Conservation (phyloP, 2,797 vertebrate species). For the Eospalax fontanierii region DNA sequence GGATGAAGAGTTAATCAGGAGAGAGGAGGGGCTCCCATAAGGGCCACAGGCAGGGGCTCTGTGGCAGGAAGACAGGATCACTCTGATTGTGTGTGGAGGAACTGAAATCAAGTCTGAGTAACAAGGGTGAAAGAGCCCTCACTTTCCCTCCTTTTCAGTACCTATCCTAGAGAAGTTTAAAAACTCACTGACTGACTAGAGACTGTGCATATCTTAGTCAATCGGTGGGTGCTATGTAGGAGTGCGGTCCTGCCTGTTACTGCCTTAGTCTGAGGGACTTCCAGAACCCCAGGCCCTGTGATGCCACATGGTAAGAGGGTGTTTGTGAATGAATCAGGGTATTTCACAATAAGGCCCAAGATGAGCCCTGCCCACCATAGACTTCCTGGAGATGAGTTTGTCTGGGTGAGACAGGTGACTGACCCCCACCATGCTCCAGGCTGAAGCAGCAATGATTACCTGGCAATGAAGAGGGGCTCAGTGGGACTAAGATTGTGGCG, state of each 20-base stretch:
- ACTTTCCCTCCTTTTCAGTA: neutral
- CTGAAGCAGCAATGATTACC: neutral
- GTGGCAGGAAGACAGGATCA: neutral
- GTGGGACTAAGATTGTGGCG: neutral
- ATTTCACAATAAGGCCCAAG: neutral
- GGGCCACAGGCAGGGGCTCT: neutral
- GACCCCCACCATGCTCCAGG: rapidly evolving
- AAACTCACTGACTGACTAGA: neutral
- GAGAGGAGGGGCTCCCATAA: neutral
- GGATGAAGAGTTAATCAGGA: neutral
- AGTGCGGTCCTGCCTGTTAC: neutral
- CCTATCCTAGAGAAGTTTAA: neutral
- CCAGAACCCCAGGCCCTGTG: rapidly evolving
- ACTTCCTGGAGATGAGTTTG: neutral
- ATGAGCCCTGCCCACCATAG: neutral
- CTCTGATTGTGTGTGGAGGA: rapidly evolving
- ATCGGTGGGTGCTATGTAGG: no score
- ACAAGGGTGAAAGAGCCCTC: no score
- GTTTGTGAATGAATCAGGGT: no score
- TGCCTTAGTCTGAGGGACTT: neutral
- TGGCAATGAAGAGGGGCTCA: neutral
- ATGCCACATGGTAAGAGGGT: neutral
- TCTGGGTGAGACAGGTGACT: neutral
- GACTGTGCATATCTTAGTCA: neutral
- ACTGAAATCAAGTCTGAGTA: neutral